phyloP scores from a whole-genome alignment of 2,888 invertebrate species.

The Drosophila quinaria region DNA sequence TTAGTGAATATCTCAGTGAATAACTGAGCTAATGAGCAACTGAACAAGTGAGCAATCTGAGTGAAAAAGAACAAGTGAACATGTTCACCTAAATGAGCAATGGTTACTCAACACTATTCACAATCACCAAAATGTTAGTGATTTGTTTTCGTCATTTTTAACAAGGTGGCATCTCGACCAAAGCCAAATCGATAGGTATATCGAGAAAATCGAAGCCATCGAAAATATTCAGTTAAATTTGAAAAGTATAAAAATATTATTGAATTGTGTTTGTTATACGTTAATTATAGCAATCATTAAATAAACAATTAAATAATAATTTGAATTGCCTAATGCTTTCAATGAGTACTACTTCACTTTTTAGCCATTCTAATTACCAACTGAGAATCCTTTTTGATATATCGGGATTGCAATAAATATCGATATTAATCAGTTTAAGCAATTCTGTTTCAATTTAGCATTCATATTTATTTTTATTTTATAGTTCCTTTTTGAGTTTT shows the following conservation, averaged over 20 bases:
- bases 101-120: too few species aligned
- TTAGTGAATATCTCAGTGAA: too few species aligned
- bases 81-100: too few species aligned
- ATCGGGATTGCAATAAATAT: constrained; percentile 23
- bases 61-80: too few species aligned
- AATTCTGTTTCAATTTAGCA: constrained; percentile 1
- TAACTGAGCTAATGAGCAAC: too few species aligned
- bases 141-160: constrained; percentile 31
- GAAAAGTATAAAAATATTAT: background rate
- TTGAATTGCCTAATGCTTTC: background rate
- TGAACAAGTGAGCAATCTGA: too few species aligned
- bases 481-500: background rate
- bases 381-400: background rate
- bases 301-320: background rate
- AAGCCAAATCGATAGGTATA: background rate
- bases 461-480: background rate
- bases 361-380: background rate
- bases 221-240: background rate
- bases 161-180: constrained; percentile 24
- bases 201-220: background rate
- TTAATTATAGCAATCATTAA: background rate
- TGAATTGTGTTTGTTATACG: background rate
- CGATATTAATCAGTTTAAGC: constrained; percentile 3
- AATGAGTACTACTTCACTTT: background rate
- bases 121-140: constrained; percentile 36